Evolutionary conservation across 2,888 invertebrate genomes (phyloP).

Genomic region (Euplagia quadripunctaria): DNA sequence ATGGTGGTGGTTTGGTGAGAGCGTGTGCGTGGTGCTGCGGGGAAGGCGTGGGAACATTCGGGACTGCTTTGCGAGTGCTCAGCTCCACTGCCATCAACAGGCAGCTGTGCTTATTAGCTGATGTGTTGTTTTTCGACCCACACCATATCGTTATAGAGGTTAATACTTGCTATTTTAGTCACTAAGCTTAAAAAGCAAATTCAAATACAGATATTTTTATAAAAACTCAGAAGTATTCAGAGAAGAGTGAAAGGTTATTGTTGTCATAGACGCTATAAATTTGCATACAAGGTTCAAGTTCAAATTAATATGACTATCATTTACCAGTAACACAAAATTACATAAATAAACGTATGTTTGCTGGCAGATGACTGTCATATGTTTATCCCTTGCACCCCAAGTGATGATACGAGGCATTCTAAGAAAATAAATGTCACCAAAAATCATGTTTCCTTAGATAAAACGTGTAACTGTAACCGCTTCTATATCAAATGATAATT

Average conservation of each 20-base stretch:
- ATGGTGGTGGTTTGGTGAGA: constrained; percentile 54
- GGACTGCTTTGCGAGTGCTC: constrained; percentile 52
- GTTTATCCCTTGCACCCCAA: background rate
- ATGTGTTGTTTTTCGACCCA: background rate
- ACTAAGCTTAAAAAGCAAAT: background rate
- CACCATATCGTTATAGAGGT: constrained; percentile 6
- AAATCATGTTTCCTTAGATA: no score
- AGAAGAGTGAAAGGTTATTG: background rate
- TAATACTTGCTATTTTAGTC: background rate
- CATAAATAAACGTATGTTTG: background rate
- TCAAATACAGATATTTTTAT: no score
- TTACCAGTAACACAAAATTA: background rate
- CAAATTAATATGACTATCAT: background rate
- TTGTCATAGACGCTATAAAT: background rate
- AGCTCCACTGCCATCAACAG: constrained; percentile 6
- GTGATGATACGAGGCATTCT: background rate
- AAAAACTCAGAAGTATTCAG: background rate
- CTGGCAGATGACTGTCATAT: no score
- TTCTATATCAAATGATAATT: background rate
- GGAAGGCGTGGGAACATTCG: constrained; percentile 24
- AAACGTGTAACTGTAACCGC: background rate
- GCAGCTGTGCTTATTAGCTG: constrained; percentile 55
- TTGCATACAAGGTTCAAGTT: background rate
- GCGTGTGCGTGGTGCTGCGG: constrained; percentile 10
- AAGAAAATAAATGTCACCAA: background rate